phyloP scores from a whole-genome alignment of 2,888 invertebrate genomes.

The Agrochola lota region DNA sequence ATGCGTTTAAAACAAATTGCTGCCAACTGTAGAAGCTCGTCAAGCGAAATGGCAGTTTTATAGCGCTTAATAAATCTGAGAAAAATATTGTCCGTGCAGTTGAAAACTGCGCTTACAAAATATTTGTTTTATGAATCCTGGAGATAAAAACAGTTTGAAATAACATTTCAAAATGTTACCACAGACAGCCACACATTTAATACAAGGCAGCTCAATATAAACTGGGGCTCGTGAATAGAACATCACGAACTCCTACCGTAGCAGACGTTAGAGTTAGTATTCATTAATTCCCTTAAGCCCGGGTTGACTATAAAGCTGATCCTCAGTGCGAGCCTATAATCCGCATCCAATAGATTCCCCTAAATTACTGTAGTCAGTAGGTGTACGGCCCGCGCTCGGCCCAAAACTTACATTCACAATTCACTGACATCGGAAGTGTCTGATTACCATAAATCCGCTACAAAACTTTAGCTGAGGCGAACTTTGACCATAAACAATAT shows the following conservation, averaged over 20 bases:
- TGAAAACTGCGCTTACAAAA: slow-evolving; percentile 34
- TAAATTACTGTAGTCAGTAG: slow-evolving; percentile 51
- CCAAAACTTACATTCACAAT: slow-evolving; percentile 60
- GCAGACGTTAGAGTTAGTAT: slow-evolving; percentile 62
- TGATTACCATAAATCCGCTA: slow-evolving; percentile 72
- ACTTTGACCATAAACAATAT: slow-evolving; percentile 73
- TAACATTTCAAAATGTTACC: slow-evolving; percentile 10
- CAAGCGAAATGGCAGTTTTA: slow-evolving; percentile 48
- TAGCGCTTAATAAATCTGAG: slow-evolving; percentile 47
- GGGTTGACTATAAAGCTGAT: slow-evolving; percentile 70
- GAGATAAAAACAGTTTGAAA: slow-evolving; percentile 27
- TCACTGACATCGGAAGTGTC: slow-evolving; percentile 64
- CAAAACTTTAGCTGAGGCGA: slow-evolving; percentile 64
- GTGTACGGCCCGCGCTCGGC: slow-evolving; percentile 42
- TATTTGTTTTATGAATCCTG: slow-evolving; percentile 28
- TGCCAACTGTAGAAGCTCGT: slow-evolving; percentile 45
- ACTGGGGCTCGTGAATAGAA: slow-evolving; percentile 37
- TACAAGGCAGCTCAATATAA: slow-evolving; percentile 31
- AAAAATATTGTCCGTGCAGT: slow-evolving; percentile 40
- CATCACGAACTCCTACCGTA: slow-evolving; percentile 38
- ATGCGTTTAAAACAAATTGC: slow-evolving; percentile 35
- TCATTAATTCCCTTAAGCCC: slow-evolving; percentile 71
- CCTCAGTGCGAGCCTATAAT: slow-evolving; percentile 65
- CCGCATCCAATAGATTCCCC: slow-evolving; percentile 60
- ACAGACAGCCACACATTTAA: slow-evolving; percentile 9